Base-by-base conservation (phyloP, 2,113 vertebrate species). In the Phainopepla nitens region DNA sequence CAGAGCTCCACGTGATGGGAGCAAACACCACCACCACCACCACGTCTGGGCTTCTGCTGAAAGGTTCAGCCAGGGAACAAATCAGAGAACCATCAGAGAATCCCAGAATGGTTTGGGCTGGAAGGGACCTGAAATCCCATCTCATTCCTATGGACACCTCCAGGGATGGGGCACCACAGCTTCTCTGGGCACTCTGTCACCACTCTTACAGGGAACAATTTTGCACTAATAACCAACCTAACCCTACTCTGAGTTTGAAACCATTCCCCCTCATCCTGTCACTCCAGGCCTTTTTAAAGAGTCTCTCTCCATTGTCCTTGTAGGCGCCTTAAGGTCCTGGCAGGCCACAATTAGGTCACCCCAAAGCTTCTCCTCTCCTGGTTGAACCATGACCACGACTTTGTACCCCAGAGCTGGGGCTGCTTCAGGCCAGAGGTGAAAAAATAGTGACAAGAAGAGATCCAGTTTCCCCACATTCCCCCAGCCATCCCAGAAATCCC, bases 1-100 rank as follows among this genome's bases (percentile, higher is more conserved):
- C 49, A 42, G 44, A 60, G 0, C 5, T 16, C 5, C 68, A 24
- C 14, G 1, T 0, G 18, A 45, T 3, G 28, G 71, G 24, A 70
- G 61, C 14, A 53, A 4, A 2, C 28, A 54, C 17, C 57, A 56
- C 5, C 28, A 54, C 17, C 57, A 56, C 5, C 42, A n/a, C 33
- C 24, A 5, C 0, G 10, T 6, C n/a, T 3, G 4, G 70, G 3
- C 2, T 4, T 19, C 31, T 53, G 42, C 64, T 28, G 19, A 27
- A 69, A 54, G 45, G 24, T 9, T 72, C 58, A 5, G 47, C 19
- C 56, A 61, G 66, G 80, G 50, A 87, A 60, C 5, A 54, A 65
- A 47, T 2, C 69, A 51, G 2, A 39, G 53, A 53, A 39, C n/a
- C 53, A n/a, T 3, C 28, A 66, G 11, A 51, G 36, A 45, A 39